Conservation (phyloP, 2,888 invertebrate species). For the Acanthosepion esculentum region DNA sequence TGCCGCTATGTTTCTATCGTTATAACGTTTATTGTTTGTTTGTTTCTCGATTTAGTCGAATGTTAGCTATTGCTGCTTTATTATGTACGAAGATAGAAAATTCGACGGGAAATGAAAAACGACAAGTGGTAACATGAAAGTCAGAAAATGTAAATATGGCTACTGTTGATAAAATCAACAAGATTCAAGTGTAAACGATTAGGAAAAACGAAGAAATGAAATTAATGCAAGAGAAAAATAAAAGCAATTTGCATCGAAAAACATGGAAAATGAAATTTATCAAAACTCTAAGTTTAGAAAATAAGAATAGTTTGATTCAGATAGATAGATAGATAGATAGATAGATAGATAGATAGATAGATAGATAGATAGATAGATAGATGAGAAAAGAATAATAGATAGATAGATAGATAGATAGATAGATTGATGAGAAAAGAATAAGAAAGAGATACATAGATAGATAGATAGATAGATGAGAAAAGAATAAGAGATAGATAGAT, state of each 20-base stretch:
- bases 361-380: slow-evolving; percentile 40
- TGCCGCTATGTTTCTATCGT: neutral
- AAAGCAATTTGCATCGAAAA: neutral
- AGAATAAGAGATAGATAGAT: too few species aligned
- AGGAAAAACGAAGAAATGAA: neutral
- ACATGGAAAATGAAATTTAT: too few species aligned
- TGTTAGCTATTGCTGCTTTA: neutral
- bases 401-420: slow-evolving; percentile 42
- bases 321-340: slow-evolving; percentile 35
- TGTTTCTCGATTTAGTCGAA: too few species aligned
- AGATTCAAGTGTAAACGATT: too few species aligned
- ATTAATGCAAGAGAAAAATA: neutral
- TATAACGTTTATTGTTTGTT: neutral
- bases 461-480: too few species aligned
- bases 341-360: slow-evolving; percentile 36
- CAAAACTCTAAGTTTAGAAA: too few species aligned
- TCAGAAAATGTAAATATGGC: too few species aligned
- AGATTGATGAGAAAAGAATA: neutral
- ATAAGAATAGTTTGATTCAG: neutral
- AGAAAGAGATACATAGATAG: too few species aligned
- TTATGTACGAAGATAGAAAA: neutral
- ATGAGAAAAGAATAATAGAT: neutral
- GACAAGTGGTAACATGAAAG: neutral
- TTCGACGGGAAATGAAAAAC: neutral
- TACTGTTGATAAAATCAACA: too few species aligned